Percentiles rank a stretch among this genome's conserved stretches.
phyloP scores from a whole-genome alignment of 2,113 vertebrate species.

The Isurus oxyrinchus region DNA sequence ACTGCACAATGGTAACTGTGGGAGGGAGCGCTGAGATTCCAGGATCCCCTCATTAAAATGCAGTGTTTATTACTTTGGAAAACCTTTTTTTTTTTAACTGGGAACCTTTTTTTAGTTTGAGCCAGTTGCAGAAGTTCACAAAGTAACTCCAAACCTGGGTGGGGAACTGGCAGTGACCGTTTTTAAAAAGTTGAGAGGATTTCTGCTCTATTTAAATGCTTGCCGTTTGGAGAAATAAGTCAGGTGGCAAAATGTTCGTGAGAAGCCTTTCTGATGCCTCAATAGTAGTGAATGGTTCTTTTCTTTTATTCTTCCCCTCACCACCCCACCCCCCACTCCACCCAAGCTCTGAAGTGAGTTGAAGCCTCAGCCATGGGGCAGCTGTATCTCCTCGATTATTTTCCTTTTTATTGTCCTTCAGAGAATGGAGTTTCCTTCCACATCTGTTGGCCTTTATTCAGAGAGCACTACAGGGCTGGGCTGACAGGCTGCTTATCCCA shows the following conservation, averaged over 20 bases:
- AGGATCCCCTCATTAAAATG: not conserved
- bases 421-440: slow-evolving; percentile 34
- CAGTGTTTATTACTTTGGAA: not conserved
- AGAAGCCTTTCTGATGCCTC: not conserved
- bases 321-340: not conserved
- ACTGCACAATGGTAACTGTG: not conserved
- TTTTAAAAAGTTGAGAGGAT: not conserved
- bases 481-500: slow-evolving; percentile 47
- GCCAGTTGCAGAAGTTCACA: not conserved
- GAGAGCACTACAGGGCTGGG: slow-evolving; percentile 42
- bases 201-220: not conserved
- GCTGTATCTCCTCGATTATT: slow-evolving; percentile 14
- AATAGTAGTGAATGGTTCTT: not conserved
- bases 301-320: not conserved
- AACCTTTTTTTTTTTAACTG: not conserved
- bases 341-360: not conserved
- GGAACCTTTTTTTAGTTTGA: not conserved
- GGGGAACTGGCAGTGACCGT: not conserved
- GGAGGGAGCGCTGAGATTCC: not conserved
- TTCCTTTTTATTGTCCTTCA: not conserved
- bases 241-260: not conserved
- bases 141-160: not conserved
- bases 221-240: not conserved
- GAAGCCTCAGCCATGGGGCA: not conserved
- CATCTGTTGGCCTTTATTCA: slow-evolving; percentile 51